phyloP scores from a whole-genome alignment of 92 coral and sea anemone species.

The Plumapathes pennacea region DNA sequence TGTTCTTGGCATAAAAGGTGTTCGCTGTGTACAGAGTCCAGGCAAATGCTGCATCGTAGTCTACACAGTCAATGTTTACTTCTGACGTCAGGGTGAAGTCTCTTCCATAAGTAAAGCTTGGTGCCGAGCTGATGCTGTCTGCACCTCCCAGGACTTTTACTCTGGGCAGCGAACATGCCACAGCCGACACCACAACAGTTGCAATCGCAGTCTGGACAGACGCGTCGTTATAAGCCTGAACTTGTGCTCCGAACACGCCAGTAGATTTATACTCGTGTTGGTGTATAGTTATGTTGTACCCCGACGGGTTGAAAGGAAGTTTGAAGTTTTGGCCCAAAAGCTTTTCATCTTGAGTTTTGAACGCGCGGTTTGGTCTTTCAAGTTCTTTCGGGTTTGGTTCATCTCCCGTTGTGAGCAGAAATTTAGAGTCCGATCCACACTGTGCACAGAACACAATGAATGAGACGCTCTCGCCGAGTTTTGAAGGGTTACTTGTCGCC shows the following conservation, averaged over 20 bases:
- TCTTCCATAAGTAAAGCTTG: constrained; percentile 47
- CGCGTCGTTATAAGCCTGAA: constrained; percentile 61
- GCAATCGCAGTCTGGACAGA: constrained; percentile 37
- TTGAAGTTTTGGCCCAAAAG: constrained; percentile 17
- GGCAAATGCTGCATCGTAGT: constrained; percentile 26
- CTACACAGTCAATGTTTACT: constrained; percentile 33
- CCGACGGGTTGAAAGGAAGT: constrained; percentile 66
- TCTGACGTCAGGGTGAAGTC: constrained; percentile 60
- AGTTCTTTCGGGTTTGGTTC: constrained; percentile 12
- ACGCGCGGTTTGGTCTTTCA: constrained; percentile 1
- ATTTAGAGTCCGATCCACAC: constrained; percentile 61
- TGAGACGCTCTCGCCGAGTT: constrained; percentile 42
- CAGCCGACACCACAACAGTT: constrained; percentile 51
- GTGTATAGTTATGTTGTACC: constrained; percentile 47
- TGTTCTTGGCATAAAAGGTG: no score
- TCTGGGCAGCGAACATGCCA: constrained; percentile 47
- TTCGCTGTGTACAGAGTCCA: constrained; percentile 76
- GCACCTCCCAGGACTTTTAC: constrained; percentile 73
- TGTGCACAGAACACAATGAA: constrained; percentile 76
- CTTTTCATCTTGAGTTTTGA: constrained; percentile 9
- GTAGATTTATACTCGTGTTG: constrained; percentile 33
- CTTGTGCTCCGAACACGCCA: constrained; percentile 51
- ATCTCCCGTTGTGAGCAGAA: constrained; percentile 62
- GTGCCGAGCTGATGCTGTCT: constrained; percentile 17
- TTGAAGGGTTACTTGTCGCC: constrained; percentile 59